Evolutionary conservation across 2,113 vertebrate genomes (phyloP).

Genomic region (Myxocyprinus asiaticus): DNA sequence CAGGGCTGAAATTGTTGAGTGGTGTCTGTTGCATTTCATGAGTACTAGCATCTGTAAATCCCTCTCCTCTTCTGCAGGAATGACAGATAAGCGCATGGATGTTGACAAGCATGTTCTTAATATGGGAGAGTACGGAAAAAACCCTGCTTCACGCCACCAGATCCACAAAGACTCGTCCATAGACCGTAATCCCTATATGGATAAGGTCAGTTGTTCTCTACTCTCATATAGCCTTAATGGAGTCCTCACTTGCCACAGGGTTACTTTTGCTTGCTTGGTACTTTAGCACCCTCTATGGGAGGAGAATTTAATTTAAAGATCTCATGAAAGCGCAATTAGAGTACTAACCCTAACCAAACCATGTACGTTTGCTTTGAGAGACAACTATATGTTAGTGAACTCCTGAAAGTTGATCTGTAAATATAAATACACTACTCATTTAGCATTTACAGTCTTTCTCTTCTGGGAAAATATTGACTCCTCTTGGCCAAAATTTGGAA

Average conservation of each 20-base stretch:
- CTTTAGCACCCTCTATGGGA: constrained; percentile 27
- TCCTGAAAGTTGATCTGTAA: too few species aligned
- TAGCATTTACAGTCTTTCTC: too few species aligned
- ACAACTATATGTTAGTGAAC: too few species aligned
- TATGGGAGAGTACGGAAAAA: constrained; percentile 89
- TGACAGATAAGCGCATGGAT: constrained; percentile 92
- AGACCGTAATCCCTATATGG: constrained; percentile 91
- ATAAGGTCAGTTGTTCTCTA: constrained; percentile 78
- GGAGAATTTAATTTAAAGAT: background rate
- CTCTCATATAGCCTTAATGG: background rate
- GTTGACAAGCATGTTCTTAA: constrained; percentile 83
- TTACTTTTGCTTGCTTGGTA: background rate
- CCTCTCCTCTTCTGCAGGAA: constrained; percentile 66
- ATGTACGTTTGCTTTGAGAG: too few species aligned
- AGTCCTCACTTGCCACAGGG: background rate
- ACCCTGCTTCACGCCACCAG: constrained; percentile 84
- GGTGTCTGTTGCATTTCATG: background rate
- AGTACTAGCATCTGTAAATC: background rate
- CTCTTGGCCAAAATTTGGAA: too few species aligned
- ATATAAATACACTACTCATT: too few species aligned
- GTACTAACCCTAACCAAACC: too few species aligned
- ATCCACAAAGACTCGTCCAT: constrained; percentile 92
- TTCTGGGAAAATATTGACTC: too few species aligned
- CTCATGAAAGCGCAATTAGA: too few species aligned
- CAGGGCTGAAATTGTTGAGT: background rate